phyloP scores from a whole-genome alignment of 2,797 vertebrate species.

The Alectoris magna region DNA sequence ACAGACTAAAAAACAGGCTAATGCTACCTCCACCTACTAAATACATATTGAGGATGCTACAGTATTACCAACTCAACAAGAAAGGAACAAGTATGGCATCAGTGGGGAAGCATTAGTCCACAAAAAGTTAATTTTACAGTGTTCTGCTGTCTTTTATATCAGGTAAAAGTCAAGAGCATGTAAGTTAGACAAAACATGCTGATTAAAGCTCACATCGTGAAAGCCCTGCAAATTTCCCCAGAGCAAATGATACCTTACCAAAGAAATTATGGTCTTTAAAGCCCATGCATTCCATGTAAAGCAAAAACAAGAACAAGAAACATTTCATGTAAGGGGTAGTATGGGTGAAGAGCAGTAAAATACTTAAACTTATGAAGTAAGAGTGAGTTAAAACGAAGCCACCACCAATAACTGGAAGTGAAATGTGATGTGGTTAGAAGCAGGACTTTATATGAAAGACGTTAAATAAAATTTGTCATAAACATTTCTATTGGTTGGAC shows the following conservation, averaged over 20 bases:
- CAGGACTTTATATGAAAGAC: slow-evolving; percentile 31
- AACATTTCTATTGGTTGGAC: neutral
- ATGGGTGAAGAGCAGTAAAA: slow-evolving; percentile 67
- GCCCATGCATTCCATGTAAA: slow-evolving; percentile 85
- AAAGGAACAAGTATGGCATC: neutral
- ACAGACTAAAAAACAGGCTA: neutral
- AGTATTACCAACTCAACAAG: neutral
- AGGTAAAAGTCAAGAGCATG: neutral
- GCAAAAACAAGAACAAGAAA: slow-evolving; percentile 84
- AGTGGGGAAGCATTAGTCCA: neutral
- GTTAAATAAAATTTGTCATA: neutral
- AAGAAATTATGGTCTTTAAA: slow-evolving; percentile 90
- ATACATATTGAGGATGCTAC: neutral
- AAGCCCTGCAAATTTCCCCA: slow-evolving; percentile 69
- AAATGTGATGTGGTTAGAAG: slow-evolving; percentile 58
- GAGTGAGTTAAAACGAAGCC: slow-evolving; percentile 66
- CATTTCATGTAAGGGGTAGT: slow-evolving; percentile 77
- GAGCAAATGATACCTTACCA: slow-evolving; percentile 88
- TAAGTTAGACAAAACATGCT: slow-evolving; percentile 26
- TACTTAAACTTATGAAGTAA: slow-evolving; percentile 55
- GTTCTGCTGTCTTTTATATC: neutral
- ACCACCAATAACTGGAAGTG: slow-evolving; percentile 39
- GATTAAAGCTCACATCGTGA: slow-evolving; percentile 23
- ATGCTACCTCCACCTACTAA: neutral
- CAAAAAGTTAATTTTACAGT: slow-evolving; percentile 19